Evolutionary conservation across 2,797 vertebrate genomes (phyloP).

Genomic region (Channallabes apus): DNA sequence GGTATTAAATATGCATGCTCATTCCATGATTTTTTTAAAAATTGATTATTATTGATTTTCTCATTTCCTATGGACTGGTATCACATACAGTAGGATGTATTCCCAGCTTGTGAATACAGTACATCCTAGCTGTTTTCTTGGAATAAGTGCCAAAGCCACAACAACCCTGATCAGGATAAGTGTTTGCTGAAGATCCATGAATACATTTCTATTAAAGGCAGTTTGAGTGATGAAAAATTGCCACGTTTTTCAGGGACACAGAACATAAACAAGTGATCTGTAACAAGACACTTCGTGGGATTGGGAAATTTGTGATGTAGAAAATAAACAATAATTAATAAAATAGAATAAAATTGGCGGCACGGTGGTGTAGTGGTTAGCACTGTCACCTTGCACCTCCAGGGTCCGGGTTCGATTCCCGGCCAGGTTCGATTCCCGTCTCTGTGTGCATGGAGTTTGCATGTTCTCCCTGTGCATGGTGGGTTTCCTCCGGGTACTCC

Average conservation of each 20-base stretch:
- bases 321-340: neutral
- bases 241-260: neutral
- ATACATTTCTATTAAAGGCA: too few relatives aligned
- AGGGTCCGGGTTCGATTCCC: too few relatives aligned
- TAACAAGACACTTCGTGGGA: neutral
- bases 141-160: neutral
- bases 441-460: too few relatives aligned
- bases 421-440: too few relatives aligned
- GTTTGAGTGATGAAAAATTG: neutral
- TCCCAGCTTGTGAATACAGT: neutral
- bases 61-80: neutral
- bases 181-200: neutral
- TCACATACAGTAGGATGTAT: neutral
- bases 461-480: too few relatives aligned
- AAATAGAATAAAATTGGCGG: too few relatives aligned
- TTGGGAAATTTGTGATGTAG: neutral
- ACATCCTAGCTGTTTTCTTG: neutral
- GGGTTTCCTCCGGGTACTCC: too few relatives aligned
- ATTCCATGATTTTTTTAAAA: neutral
- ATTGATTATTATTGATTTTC: neutral
- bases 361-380: too few relatives aligned
- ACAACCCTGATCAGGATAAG: neutral
- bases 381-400: too few relatives aligned
- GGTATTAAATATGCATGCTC: conserved; percentile 54
- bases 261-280: neutral